These are phyloP conservation scores for Oxystoma pomonae DNA, from an alignment of 2,888 invertebrate species.

Conservation along the genomic window DNA sequence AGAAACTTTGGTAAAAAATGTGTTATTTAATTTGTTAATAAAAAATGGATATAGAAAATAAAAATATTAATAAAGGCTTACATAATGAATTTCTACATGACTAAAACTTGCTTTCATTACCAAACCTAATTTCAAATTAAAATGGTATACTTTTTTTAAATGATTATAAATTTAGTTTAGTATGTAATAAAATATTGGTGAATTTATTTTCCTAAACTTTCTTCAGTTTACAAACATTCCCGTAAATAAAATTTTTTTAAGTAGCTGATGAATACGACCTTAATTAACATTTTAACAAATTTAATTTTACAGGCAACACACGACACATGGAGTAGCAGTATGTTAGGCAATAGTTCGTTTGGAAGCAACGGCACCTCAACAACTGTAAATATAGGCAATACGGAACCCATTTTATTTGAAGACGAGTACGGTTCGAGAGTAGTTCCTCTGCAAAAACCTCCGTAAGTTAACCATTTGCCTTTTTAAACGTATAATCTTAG, in stretches of 20 bases:
- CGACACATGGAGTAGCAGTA: conserved; percentile 53
- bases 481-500: too few relatives aligned
- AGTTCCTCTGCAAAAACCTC: conserved; percentile 39
- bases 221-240: background rate
- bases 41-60: too few relatives aligned
- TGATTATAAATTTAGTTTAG: too few relatives aligned
- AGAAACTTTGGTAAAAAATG: too few relatives aligned
- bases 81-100: too few relatives aligned
- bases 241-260: conserved; percentile 1
- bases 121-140: too few relatives aligned
- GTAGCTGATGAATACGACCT: conserved; percentile 5
- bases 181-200: too few relatives aligned
- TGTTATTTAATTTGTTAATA: too few relatives aligned
- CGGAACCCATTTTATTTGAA: conserved; percentile 53
- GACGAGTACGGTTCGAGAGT: conserved; percentile 51
- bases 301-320: conserved; percentile 48
- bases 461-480: too few relatives aligned
- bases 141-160: too few relatives aligned
- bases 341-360: conserved; percentile 44
- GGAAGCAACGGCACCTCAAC: conserved; percentile 51
- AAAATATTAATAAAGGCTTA: too few relatives aligned
- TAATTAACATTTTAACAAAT: conserved; percentile 32
- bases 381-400: conserved; percentile 46
- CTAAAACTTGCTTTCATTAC: too few relatives aligned
- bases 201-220: conserved; percentile 34